A percentile compares a stretch with the other conserved stretches of the same genome.
Conservation (phyloP, 2,113 vertebrate genomes). For the Podarcis muralis region DNA sequence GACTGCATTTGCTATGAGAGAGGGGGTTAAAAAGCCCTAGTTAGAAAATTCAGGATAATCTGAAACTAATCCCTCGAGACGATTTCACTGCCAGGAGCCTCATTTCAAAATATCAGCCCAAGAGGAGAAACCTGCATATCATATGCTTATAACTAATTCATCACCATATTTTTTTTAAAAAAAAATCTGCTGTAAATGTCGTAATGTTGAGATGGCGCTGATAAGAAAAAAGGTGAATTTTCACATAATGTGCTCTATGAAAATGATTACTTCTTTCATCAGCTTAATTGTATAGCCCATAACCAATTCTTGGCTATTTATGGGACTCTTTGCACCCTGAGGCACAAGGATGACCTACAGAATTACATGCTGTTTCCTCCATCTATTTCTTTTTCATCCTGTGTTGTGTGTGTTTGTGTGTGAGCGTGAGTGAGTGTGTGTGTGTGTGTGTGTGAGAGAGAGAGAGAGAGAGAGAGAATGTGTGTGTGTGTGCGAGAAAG, state of each 20-base stretch:
- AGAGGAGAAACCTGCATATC: slow-evolving; percentile 39
- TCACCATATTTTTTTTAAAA: slow-evolving; percentile 25
- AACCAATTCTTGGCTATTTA: slow-evolving; percentile 40
- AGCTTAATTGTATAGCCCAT: slow-evolving; percentile 44
- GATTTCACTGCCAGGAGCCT: slow-evolving; percentile 72
- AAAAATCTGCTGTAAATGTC: slow-evolving; percentile 20
- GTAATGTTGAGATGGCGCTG: background rate
- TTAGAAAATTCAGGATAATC: slow-evolving; percentile 65
- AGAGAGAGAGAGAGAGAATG: too few species aligned
- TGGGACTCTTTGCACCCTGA: slow-evolving; percentile 28
- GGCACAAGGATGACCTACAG: slow-evolving; percentile 16
- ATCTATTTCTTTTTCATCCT: slow-evolving; percentile 30
- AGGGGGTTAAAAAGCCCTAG: slow-evolving; percentile 52
- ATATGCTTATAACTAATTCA: slow-evolving; percentile 57
- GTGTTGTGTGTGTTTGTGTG: background rate
- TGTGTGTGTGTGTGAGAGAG: background rate
- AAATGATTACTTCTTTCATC: slow-evolving; percentile 42
- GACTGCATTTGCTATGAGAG: slow-evolving; percentile 66
- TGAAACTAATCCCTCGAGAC: slow-evolving; percentile 64
- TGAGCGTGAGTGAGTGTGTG: background rate
- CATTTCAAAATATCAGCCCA: slow-evolving; percentile 72
- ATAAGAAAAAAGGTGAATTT: slow-evolving; percentile 31
- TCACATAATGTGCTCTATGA: slow-evolving; percentile 23
- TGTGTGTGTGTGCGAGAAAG: background rate
- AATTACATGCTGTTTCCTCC: slow-evolving; percentile 28